A percentile compares a stretch with the other conserved stretches of the same genome.
phyloP scores from a whole-genome alignment of 2,797 vertebrate species.

The Malacoctenus gilli region DNA sequence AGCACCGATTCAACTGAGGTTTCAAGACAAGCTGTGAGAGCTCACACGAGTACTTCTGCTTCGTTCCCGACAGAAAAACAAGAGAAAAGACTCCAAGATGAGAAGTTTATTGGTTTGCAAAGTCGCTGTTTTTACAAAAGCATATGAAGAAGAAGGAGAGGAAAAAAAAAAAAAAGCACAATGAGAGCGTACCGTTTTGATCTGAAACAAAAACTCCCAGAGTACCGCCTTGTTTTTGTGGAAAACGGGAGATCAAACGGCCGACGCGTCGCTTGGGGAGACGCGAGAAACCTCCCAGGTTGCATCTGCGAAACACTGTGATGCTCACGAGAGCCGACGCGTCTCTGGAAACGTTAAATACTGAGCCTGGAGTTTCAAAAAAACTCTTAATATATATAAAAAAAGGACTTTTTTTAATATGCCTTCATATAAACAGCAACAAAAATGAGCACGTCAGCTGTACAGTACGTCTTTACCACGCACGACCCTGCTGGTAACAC shows the following conservation, averaged over 20 bases:
- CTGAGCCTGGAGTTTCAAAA: too few relatives aligned
- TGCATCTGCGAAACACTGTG: background rate
- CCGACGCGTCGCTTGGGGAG: slow-evolving; percentile 8
- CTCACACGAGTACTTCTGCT: background rate
- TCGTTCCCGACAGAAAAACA: too few relatives aligned
- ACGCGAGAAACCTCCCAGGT: slow-evolving; percentile 18
- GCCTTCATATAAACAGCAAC: slow-evolving; percentile 48
- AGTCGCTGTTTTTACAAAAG: slow-evolving; percentile 68
- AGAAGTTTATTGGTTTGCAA: slow-evolving; percentile 71
- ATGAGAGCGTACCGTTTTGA: slow-evolving; percentile 27
- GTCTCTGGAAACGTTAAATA: slow-evolving; percentile 23
- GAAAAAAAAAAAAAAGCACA: slow-evolving; percentile 21
- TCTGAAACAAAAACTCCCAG: too few relatives aligned
- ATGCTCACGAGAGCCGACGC: slow-evolving; percentile 8
- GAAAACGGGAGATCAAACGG: slow-evolving; percentile 7
- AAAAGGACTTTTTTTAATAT: slow-evolving; percentile 40
- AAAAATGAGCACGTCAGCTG: slow-evolving; percentile 24
- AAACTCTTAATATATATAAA: background rate
- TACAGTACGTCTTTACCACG: slow-evolving; percentile 41
- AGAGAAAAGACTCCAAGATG: slow-evolving; percentile 35
- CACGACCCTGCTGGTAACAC: slow-evolving; percentile 52
- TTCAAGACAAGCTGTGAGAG: too few relatives aligned
- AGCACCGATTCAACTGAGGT: too few relatives aligned
- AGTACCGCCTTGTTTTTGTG: background rate
- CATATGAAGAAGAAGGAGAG: slow-evolving; percentile 17